Percentiles rank a stretch among this genome's conserved stretches.
Evolutionary conservation across 1,140 invertebrate species (phyloP).

Genomic region (Pseudobourletiella spinata): DNA sequence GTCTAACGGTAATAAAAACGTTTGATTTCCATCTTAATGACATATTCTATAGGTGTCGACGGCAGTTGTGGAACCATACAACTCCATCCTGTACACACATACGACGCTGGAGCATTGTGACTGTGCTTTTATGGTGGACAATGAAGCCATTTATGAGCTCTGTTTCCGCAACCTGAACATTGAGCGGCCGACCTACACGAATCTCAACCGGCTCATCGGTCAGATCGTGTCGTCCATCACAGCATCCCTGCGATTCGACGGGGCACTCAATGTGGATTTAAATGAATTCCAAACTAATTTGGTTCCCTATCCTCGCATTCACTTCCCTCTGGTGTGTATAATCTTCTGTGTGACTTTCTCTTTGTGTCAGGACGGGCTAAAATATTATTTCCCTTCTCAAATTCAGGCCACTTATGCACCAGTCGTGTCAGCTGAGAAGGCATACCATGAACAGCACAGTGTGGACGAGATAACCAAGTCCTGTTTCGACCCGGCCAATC

Average conservation of each 20-base stretch:
- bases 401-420: constrained; percentile 44
- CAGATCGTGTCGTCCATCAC: constrained; percentile 52
- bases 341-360: no score
- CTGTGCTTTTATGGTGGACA: constrained; percentile 62
- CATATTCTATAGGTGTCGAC: constrained; percentile 22
- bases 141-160: no score
- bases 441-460: constrained; percentile 58
- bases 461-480: constrained; percentile 64
- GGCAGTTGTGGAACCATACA: constrained; percentile 51
- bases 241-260: constrained; percentile 52
- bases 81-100: constrained; percentile 59
- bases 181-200: no score
- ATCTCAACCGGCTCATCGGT: constrained; percentile 48
- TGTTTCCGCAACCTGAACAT: constrained; percentile 54
- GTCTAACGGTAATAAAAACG: not conserved
- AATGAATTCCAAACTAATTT: constrained; percentile 55
- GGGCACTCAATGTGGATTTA: constrained; percentile 53
- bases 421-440: constrained; percentile 47
- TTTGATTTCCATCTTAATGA: not conserved
- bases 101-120: constrained; percentile 61
- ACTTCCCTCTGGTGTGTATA: constrained; percentile 43
- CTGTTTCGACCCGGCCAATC: constrained; percentile 69
- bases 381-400: not conserved
- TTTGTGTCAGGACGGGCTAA: no score
- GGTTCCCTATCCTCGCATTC: no score